phyloP scores from a whole-genome alignment of 2,797 vertebrate species.

The Todus mexicanus region DNA sequence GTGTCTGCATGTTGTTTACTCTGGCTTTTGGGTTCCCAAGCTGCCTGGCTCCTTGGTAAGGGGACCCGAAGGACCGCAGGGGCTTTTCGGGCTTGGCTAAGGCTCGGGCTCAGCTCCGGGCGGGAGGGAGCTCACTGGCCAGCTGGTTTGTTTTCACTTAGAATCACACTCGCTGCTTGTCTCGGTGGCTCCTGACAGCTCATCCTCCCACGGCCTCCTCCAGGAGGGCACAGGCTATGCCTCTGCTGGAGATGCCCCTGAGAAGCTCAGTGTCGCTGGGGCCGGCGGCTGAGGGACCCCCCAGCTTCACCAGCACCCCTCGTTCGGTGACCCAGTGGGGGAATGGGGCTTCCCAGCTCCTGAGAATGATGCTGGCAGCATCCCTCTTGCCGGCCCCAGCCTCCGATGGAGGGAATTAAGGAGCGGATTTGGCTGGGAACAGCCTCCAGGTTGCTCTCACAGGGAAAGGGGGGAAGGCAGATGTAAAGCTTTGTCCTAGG shows the following conservation, averaged over 20 bases:
- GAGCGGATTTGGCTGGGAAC: constrained; percentile 45
- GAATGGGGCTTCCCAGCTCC: background rate
- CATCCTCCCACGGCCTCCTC: background rate
- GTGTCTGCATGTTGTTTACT: background rate
- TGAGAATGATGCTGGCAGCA: background rate
- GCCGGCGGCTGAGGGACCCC: background rate
- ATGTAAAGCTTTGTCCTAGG: background rate
- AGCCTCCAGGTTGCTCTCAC: constrained; percentile 38
- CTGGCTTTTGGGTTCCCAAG: background rate
- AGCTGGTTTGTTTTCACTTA: background rate
- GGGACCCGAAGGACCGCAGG: constrained; percentile 39
- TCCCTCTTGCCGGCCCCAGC: constrained; percentile 34
- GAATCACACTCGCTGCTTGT: background rate
- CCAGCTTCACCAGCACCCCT: background rate
- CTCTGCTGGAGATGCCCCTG: rapidly evolving
- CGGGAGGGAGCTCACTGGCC: background rate
- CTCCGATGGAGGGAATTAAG: constrained; percentile 12
- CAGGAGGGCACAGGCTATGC: background rate
- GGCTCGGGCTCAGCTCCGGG: background rate
- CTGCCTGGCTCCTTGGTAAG: background rate
- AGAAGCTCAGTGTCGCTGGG: background rate
- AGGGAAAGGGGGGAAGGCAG: constrained; percentile 5
- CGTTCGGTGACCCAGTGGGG: rapidly evolving
- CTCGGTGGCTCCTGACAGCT: background rate
- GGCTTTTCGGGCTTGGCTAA: background rate